phyloP scores from a whole-genome alignment of 2,797 vertebrate species.

The Acanthurus leucopareius region DNA sequence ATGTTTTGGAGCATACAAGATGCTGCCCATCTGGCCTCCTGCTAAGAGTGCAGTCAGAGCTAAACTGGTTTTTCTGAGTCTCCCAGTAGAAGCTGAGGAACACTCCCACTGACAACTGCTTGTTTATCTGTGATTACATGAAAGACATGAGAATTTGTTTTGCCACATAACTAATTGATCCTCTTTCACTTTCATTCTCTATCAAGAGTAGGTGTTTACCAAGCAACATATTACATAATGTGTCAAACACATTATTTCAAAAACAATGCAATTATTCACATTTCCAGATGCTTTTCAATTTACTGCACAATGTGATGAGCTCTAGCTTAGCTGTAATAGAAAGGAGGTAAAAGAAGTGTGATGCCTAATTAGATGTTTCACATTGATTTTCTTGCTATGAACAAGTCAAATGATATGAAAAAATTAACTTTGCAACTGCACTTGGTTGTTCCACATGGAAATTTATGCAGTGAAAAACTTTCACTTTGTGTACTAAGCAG shows the following conservation, averaged over 20 bases:
- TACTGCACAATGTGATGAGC: background rate
- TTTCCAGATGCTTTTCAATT: background rate
- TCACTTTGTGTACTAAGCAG: background rate
- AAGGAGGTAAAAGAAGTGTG: background rate
- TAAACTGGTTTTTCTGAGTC: conserved; percentile 25
- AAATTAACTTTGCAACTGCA: background rate
- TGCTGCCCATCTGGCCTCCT: conserved; percentile 23
- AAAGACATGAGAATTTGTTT: conserved; percentile 24
- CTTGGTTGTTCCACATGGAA: background rate
- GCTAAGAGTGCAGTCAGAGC: conserved; percentile 28
- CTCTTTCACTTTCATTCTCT: conserved; percentile 9
- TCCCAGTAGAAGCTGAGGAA: conserved; percentile 36
- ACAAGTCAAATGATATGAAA: background rate
- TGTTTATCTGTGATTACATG: conserved; percentile 38
- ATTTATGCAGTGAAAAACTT: background rate
- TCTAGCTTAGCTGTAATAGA: background rate
- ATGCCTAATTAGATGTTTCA: background rate
- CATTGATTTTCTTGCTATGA: background rate
- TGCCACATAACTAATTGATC: conserved; percentile 42
- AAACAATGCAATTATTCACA: conserved; percentile 13
- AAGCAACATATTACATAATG: background rate
- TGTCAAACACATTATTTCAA: conserved; percentile 6
- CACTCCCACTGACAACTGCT: conserved; percentile 40
- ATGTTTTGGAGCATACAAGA: conserved; percentile 15
- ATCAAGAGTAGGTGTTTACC: conserved; percentile 21